A percentile compares a stretch with the other conserved stretches of the same genome.
Evolutionary conservation across 1,140 invertebrate species (phyloP).

Genomic region (Ephestia elutella): DNA sequence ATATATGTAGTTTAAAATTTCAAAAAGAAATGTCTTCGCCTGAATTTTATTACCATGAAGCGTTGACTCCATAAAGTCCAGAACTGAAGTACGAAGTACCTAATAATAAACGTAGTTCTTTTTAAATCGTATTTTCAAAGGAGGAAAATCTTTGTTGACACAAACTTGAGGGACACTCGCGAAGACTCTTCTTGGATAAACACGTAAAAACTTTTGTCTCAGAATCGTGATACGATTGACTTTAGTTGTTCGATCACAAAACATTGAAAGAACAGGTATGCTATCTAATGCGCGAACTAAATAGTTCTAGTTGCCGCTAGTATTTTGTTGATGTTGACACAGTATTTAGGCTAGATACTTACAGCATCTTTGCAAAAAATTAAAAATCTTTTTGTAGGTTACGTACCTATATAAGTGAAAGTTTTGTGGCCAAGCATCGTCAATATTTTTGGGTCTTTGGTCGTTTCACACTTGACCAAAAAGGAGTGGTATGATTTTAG

Average conservation of each 20-base stretch:
- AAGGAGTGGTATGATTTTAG: too few relatives aligned
- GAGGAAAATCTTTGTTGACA: not conserved
- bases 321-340: too few relatives aligned
- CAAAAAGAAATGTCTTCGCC: not conserved
- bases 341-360: too few relatives aligned
- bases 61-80: not conserved
- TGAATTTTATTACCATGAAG: not conserved
- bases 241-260: not conserved
- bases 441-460: too few relatives aligned
- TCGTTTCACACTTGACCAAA: too few relatives aligned
- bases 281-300: not conserved
- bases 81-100: not conserved
- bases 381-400: too few relatives aligned
- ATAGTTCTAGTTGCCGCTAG: too few relatives aligned
- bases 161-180: not conserved
- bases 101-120: not conserved
- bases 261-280: not conserved
- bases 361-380: too few relatives aligned
- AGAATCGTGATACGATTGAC: conserved; percentile 1
- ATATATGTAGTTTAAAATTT: not conserved
- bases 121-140: not conserved
- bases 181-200: not conserved
- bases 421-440: too few relatives aligned
- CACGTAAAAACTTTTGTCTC: not conserved
- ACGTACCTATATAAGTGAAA: too few relatives aligned